Percentiles rank a stretch among this genome's conserved stretches.
Conservation (phyloP, 2,888 invertebrate species). For the Brachynemurus nebulosus region DNA sequence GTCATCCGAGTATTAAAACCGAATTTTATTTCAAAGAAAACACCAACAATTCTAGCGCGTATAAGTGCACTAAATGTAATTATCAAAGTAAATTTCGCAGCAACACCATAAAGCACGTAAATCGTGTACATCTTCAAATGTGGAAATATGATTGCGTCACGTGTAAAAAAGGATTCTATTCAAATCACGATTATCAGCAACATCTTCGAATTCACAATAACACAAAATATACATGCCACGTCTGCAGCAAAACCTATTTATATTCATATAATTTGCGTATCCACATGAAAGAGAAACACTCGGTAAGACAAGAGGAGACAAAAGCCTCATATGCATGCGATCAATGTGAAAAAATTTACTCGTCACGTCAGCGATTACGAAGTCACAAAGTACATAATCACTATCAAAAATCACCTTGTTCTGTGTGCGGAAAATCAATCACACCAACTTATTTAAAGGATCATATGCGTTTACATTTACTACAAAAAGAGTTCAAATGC, state of each 20-base stretch:
- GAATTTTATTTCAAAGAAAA: too few species aligned
- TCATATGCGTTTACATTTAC: slow-evolving; percentile 4
- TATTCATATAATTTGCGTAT: background rate
- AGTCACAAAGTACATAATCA: slow-evolving; percentile 1
- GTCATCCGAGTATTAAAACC: too few species aligned
- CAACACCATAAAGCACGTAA: background rate
- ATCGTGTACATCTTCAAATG: background rate
- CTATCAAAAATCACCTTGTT: background rate
- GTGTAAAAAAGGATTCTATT: background rate
- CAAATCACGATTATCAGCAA: background rate
- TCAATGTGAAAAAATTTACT: background rate
- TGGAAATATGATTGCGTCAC: background rate
- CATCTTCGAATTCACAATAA: background rate
- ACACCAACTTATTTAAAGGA: background rate
- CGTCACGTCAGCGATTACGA: background rate
- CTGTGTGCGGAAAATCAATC: slow-evolving; percentile 3
- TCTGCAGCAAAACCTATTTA: background rate
- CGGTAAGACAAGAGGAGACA: background rate
- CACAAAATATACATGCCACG: background rate
- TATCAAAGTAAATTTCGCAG: background rate
- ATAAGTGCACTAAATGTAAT: background rate
- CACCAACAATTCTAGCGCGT: too few species aligned
- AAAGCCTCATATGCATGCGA: background rate
- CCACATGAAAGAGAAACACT: background rate
- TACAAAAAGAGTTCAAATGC: slow-evolving; percentile 19